Evolutionary conservation across 1,140 invertebrate species (phyloP).

Genomic region (Pygmarrhopalites habei): DNA sequence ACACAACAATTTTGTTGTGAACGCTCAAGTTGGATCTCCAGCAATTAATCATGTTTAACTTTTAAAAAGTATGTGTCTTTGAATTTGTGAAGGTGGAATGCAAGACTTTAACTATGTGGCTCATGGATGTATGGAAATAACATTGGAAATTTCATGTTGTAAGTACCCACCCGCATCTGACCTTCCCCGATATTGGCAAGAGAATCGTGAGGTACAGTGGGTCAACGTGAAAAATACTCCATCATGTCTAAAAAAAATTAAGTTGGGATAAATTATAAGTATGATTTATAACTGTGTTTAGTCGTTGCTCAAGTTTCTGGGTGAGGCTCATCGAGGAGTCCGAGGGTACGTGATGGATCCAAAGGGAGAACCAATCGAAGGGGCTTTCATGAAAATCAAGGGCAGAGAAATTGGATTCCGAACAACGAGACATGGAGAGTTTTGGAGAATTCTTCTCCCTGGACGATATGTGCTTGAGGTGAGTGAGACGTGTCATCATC

Average conservation of each 20-base stretch:
- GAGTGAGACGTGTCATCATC: too few relatives aligned
- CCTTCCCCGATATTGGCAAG: conserved; percentile 85
- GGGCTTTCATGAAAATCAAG: conserved; percentile 74
- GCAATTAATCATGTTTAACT: too few relatives aligned
- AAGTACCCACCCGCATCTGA: conserved; percentile 84
- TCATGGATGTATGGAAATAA: conserved; percentile 98
- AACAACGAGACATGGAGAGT: conserved; percentile 86
- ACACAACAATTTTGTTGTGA: too few relatives aligned
- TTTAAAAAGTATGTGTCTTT: too few relatives aligned
- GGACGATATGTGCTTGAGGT: conserved; percentile 78
- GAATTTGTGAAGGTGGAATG: conserved; percentile 55
- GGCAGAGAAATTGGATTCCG: conserved; percentile 78
- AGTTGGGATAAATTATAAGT: too few relatives aligned
- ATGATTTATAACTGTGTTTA: conserved; percentile 40
- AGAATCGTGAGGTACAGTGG: conserved; percentile 86
- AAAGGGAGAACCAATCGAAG: conserved; percentile 69
- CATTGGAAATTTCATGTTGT: conserved; percentile 92
- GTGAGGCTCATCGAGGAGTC: conserved; percentile 77
- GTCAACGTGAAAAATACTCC: too few relatives aligned
- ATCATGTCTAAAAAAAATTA: too few relatives aligned
- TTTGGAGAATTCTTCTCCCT: conserved; percentile 79
- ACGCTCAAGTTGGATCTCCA: too few relatives aligned
- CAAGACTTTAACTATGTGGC: conserved; percentile 98
- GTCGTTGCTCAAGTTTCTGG: conserved; percentile 76
- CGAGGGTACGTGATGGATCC: conserved; percentile 77